Base-by-base conservation (phyloP, 2,888 invertebrate genomes). In the Tipula confusa region DNA sequence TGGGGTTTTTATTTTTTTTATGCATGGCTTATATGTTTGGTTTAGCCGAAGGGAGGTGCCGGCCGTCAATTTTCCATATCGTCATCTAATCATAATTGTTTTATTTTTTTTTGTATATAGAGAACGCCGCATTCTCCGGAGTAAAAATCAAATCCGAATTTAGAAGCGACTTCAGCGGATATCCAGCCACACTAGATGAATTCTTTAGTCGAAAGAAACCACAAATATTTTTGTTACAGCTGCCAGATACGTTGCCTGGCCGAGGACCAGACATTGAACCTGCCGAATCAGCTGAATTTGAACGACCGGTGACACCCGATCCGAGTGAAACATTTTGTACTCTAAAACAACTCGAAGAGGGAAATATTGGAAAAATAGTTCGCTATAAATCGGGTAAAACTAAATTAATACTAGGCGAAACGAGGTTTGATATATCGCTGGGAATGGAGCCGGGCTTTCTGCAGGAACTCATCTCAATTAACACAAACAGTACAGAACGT, bases 301-400 rank as follows among this genome's bases (percentile, higher is more conserved):
- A 83, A 15, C 24, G 36, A 79, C 82, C 83, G 33, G 83, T 79
- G 79, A 64, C 84, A 29, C n/a, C 84, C 83, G 86, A 86, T 48
- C 86, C 90, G 90, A 86, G 84, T 15, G 89, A 90, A 64, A 88
- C 87, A 83, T 87, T 87, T 85, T 91, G 91, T 86, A 88, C 89
- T 1, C 85, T 91, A 13, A 85, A 88, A 0, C 90, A 91, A 83
- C 85, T 93, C 85, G 91, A 91, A 84, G 93, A 93, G 85, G 93
- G 93, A 0, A 90, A 90, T 85, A 90, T 93, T 36, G 93, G 93
- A 0, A 92, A 91, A 85, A 87, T 93, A 84, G 86, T 91, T 43
- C 90, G 92, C 15, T 92, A 92, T 86, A 91, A 91, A 79, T 93
- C 93, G 0, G 93, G 93, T 0, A 90, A 91, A 84, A 91, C 92